Evolutionary conservation across 2,113 vertebrate genomes (phyloP).

Genomic region (Leucosticte australis): DNA sequence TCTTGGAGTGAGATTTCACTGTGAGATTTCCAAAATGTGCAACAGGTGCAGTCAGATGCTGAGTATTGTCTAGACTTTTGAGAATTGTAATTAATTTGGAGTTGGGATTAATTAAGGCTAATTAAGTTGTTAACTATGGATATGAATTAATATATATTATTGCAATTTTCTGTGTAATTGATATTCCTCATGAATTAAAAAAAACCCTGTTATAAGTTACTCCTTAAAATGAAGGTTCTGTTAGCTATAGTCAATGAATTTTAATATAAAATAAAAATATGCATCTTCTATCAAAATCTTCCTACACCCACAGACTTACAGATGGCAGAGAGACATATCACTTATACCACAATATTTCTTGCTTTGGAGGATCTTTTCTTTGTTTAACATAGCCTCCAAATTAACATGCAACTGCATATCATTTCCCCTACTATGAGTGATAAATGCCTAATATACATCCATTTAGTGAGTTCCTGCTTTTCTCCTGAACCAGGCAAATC

Average conservation of each 20-base stretch:
- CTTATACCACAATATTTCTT: not conserved
- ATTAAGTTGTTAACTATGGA: not conserved
- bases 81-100: not conserved
- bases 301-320: not conserved
- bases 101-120: not conserved
- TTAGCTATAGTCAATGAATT: not conserved
- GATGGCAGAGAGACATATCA: not conserved
- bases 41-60: not conserved
- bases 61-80: not conserved
- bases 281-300: not conserved
- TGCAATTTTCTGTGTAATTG: not conserved
- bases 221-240: not conserved
- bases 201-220: not conserved
- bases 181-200: not conserved
- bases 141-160: not conserved
- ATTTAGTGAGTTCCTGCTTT: not conserved
- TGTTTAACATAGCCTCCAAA: not conserved
- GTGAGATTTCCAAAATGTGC: not conserved
- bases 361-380: not conserved
- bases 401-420: not conserved
- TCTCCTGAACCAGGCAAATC: not conserved
- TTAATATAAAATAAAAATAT: not conserved
- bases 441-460: not conserved
- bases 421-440: not conserved
- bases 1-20: not conserved